These are phyloP conservation scores for Polylopha cassiicola DNA, from an alignment of 2,888 invertebrate species.

Conservation along the genomic window DNA sequence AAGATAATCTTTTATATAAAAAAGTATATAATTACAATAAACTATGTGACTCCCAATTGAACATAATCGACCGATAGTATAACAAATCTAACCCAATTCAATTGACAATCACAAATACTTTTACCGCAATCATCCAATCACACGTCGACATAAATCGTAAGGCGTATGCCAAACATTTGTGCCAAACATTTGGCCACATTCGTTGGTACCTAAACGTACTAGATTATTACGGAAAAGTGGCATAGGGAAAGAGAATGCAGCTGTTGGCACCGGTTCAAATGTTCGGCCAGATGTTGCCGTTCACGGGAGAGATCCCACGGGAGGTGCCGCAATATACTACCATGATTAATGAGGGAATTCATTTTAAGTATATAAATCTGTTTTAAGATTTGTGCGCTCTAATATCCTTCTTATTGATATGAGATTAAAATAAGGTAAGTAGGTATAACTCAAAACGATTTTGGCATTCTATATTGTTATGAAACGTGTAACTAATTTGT, in stretches of 20 bases:
- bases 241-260: conserved; percentile 37
- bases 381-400: too few relatives aligned
- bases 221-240: conserved; percentile 40
- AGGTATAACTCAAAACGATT: too few relatives aligned
- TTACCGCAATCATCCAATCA: conserved; percentile 4
- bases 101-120: conserved; percentile 4
- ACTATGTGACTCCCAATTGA: too few relatives aligned
- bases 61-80: too few relatives aligned
- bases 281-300: conserved; percentile 37
- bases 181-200: conserved; percentile 24
- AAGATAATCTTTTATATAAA: too few relatives aligned
- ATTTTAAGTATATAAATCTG: too few relatives aligned
- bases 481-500: too few relatives aligned
- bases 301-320: conserved; percentile 28
- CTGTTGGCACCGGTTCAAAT: conserved; percentile 63
- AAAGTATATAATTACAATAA: too few relatives aligned
- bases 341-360: conserved; percentile 22
- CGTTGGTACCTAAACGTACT: conserved; percentile 40
- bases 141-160: conserved; percentile 5
- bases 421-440: too few relatives aligned
- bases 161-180: conserved; percentile 18
- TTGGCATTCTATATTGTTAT: too few relatives aligned
- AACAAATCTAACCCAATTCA: too few relatives aligned
- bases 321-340: conserved; percentile 24
- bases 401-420: too few relatives aligned